Evolutionary conservation across 2,113 vertebrate genomes (phyloP).

Genomic region (Sialia sialis): DNA sequence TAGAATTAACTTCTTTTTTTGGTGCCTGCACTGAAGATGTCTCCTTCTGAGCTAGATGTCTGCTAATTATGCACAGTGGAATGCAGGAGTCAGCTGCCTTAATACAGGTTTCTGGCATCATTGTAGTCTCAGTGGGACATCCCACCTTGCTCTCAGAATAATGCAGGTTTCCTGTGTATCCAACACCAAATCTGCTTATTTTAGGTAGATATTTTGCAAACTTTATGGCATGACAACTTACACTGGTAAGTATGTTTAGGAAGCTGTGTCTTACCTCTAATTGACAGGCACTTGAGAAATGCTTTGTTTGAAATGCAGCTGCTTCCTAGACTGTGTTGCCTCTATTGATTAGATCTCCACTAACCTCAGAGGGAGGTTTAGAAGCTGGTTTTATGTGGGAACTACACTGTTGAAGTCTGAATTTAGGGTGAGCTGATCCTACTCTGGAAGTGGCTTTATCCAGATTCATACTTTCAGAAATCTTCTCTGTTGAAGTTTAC

Average conservation of each 20-base stretch:
- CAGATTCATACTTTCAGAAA: background rate
- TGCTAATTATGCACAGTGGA: background rate
- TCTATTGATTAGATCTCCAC: background rate
- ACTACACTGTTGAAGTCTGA: background rate
- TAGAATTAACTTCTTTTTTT: background rate
- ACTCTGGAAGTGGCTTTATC: background rate
- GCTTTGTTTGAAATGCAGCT: background rate
- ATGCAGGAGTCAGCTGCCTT: background rate
- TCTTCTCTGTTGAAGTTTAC: background rate
- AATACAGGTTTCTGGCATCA: background rate
- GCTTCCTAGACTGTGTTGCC: background rate
- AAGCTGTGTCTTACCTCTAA: background rate
- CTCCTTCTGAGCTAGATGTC: background rate
- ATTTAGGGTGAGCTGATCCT: background rate
- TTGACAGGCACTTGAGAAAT: background rate
- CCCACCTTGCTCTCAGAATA: background rate
- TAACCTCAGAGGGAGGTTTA: background rate
- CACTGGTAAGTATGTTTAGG: background rate
- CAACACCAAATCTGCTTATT: background rate
- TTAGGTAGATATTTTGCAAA: background rate
- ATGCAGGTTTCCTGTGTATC: background rate
- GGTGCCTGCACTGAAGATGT: background rate
- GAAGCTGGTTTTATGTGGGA: background rate
- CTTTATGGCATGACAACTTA: background rate
- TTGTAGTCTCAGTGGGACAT: background rate